These are phyloP conservation scores for Arctopsyche grandis DNA, from an alignment of 1,140 invertebrate genomes.

Conservation along the genomic window DNA sequence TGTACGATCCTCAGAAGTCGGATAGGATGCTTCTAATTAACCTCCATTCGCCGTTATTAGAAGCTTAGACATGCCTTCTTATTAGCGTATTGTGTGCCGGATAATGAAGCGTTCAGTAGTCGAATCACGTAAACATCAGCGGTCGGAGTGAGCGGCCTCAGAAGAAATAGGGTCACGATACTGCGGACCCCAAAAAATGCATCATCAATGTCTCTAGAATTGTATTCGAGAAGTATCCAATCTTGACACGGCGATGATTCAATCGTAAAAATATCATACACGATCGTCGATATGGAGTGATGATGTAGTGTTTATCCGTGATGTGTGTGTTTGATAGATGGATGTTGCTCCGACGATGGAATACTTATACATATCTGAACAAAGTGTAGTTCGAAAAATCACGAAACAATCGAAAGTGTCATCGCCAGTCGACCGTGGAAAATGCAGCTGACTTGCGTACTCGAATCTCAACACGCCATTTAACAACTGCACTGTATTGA, in stretches of 20 bases:
- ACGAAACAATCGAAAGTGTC: slow-evolving; percentile 42
- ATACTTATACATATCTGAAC: neutral
- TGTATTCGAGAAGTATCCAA: neutral
- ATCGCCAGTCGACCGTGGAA: slow-evolving; percentile 32
- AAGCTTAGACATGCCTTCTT: slow-evolving; percentile 6
- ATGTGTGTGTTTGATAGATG: neutral
- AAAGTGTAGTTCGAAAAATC: slow-evolving; percentile 15
- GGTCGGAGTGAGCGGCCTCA: slow-evolving; percentile 20
- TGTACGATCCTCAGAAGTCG: neutral
- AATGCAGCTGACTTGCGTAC: slow-evolving; percentile 25
- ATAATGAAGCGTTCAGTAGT: slow-evolving; percentile 7
- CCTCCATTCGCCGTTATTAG: slow-evolving; percentile 14
- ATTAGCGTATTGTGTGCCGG: slow-evolving; percentile 27
- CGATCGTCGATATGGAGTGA: neutral
- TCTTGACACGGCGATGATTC: too few relatives aligned
- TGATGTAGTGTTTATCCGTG: neutral
- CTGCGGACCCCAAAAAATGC: neutral
- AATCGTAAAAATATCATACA: neutral
- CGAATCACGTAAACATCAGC: slow-evolving; percentile 25
- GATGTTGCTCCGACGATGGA: too few relatives aligned
- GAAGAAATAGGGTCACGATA: slow-evolving; percentile 32
- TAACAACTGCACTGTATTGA: too few relatives aligned
- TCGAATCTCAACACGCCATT: slow-evolving; percentile 13
- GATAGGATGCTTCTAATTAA: slow-evolving; percentile 5
- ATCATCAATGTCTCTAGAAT: neutral